Evolutionary conservation across 2,797 vertebrate species (phyloP).

Genomic region (Dipus sagitta): DNA sequence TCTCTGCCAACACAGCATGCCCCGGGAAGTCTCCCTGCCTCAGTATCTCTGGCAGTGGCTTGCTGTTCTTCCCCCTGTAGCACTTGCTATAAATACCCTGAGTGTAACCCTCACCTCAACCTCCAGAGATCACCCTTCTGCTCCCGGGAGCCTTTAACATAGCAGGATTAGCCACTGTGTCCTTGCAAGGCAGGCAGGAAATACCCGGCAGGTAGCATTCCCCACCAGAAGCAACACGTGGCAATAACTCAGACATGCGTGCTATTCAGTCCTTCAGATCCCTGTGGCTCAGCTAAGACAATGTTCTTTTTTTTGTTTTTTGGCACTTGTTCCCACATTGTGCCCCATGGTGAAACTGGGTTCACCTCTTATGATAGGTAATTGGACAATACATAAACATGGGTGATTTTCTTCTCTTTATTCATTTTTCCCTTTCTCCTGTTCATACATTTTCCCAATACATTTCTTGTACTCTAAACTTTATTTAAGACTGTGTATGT

Average conservation of each 20-base stretch:
- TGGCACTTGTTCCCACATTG: too few relatives aligned
- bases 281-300: neutral
- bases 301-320: too few relatives aligned
- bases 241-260: neutral
- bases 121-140: neutral
- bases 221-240: neutral
- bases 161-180: neutral
- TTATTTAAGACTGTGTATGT: neutral
- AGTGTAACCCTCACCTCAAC: neutral
- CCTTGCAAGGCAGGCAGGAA: neutral
- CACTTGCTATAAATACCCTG: too few relatives aligned
- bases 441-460: neutral
- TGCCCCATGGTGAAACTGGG: neutral
- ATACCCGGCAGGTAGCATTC: neutral
- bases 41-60: neutral
- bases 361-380: neutral
- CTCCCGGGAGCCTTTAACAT: neutral
- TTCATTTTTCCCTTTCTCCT: neutral
- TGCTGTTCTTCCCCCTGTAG: too few relatives aligned
- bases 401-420: neutral
- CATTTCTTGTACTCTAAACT: neutral
- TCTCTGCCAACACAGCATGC: neutral
- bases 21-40: neutral
- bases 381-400: neutral
- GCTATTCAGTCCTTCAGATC: neutral